Percentiles rank a stretch among this genome's conserved stretches.
Conservation (phyloP, 2,113 vertebrate genomes). For the Ursus arctos region DNA sequence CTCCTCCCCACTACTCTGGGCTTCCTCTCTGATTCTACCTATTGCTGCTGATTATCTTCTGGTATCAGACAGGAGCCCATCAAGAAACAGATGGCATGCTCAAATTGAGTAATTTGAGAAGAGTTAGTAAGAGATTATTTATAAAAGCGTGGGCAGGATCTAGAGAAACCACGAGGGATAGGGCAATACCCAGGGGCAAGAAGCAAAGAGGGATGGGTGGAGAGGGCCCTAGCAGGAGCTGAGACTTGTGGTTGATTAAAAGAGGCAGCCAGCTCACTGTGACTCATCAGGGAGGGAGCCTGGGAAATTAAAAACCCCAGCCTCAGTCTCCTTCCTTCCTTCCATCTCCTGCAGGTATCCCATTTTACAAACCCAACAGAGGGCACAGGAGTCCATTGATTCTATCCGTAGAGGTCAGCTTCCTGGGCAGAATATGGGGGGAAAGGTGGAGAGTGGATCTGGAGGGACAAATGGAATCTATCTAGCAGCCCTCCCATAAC, state of each 20-base stretch:
- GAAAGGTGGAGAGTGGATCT: background rate
- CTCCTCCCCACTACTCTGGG: background rate
- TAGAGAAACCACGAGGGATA: background rate
- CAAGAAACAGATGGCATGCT: constrained; percentile 62
- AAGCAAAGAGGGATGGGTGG: background rate
- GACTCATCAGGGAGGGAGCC: background rate
- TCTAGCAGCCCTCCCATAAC: background rate
- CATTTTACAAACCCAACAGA: background rate
- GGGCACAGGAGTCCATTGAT: background rate
- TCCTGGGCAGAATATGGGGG: background rate
- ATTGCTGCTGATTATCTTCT: constrained; percentile 30
- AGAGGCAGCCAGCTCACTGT: background rate
- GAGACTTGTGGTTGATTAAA: background rate
- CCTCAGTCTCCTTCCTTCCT: background rate
- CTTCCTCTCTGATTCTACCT: constrained; percentile 4
- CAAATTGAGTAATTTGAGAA: constrained; percentile 68
- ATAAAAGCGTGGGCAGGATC: background rate
- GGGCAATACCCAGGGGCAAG: background rate
- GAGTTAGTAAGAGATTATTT: constrained; percentile 58
- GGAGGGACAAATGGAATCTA: background rate
- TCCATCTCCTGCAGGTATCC: background rate
- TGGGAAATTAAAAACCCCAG: background rate
- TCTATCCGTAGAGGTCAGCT: background rate
- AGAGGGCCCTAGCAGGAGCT: background rate
- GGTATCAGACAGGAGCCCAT: background rate